Conservation (phyloP, 2,113 vertebrate genomes). For the Melozone crissalis region DNA sequence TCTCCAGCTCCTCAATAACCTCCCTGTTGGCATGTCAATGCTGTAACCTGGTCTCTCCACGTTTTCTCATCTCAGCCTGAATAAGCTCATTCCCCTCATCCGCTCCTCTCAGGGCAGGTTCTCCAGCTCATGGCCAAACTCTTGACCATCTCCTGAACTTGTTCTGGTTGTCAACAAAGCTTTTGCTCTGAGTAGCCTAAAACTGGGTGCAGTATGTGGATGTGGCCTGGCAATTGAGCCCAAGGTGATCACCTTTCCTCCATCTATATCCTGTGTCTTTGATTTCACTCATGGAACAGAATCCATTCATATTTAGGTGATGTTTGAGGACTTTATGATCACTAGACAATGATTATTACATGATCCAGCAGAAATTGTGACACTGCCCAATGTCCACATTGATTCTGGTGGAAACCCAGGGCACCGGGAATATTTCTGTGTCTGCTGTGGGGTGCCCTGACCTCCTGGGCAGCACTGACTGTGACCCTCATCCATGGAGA, state of each 20-base stretch:
- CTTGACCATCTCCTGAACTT: neutral
- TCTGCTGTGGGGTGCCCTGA: too few relatives aligned
- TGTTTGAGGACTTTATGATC: neutral
- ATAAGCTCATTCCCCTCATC: neutral
- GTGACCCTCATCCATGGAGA: too few relatives aligned
- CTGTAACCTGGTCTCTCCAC: neutral
- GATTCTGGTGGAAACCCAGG: neutral
- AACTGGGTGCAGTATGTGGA: neutral
- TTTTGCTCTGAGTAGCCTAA: neutral
- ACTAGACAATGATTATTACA: neutral
- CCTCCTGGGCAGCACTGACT: too few relatives aligned
- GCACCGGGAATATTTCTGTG: too few relatives aligned
- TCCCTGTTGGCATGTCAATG: neutral
- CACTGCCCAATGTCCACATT: accelerated
- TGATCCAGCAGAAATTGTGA: neutral
- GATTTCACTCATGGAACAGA: neutral
- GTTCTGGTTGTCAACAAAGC: neutral
- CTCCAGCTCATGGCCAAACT: neutral
- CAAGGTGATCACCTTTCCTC: neutral
- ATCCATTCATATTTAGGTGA: accelerated
- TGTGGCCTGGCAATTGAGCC: neutral
- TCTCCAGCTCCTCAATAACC: neutral
- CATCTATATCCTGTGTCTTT: neutral
- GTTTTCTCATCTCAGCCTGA: neutral
- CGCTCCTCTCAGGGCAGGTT: neutral